Conservation (phyloP, 2,113 vertebrate genomes). For the Sylvietta virens region DNA sequence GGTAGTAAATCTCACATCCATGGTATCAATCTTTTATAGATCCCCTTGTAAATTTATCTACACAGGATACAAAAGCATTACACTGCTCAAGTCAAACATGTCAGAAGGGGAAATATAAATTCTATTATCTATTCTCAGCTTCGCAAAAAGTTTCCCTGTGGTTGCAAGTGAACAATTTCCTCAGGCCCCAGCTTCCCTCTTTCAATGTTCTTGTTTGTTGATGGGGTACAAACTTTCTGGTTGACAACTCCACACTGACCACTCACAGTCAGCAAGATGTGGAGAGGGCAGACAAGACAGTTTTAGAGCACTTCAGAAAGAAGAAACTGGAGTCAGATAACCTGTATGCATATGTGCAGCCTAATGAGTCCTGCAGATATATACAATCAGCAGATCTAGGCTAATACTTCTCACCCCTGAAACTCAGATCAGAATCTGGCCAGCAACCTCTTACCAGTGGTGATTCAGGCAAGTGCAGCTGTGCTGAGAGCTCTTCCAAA, state of each 20-base stretch:
- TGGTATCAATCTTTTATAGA: background rate
- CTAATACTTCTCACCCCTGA: background rate
- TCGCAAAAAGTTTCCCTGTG: background rate
- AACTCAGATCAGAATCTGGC: conserved; percentile 30
- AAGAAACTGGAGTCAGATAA: background rate
- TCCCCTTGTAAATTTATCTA: background rate
- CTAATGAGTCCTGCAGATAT: background rate
- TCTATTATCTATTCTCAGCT: background rate
- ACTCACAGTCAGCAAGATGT: background rate
- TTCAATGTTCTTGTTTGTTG: background rate
- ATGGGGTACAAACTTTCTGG: background rate
- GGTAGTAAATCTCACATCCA: background rate
- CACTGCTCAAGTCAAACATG: background rate
- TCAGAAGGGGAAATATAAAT: background rate
- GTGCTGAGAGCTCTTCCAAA: background rate
- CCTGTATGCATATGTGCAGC: background rate
- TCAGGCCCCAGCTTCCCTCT: background rate
- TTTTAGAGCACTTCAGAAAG: background rate
- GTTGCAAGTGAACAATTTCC: background rate
- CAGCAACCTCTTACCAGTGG: background rate
- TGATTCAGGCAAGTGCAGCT: conserved; percentile 2
- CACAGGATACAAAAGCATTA: background rate
- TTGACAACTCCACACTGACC: background rate
- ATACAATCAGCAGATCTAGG: background rate
- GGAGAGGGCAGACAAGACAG: background rate